phyloP scores from a whole-genome alignment of 1,140 invertebrate species.

The Saccostrea glomerata region DNA sequence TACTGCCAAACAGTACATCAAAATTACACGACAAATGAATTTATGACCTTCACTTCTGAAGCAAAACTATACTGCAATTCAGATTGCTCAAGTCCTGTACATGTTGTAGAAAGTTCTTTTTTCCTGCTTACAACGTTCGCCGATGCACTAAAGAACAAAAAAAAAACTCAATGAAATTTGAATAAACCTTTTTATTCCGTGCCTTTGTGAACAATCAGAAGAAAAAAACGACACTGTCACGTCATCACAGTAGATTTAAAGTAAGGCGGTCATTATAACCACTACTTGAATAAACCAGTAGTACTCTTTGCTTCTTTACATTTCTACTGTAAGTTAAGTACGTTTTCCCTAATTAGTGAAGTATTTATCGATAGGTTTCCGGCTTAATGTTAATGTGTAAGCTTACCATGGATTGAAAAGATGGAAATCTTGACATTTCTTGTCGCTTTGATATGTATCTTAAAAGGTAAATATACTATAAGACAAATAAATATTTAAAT shows the following conservation, averaged over 20 bases:
- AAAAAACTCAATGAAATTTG: neutral
- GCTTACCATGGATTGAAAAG: neutral
- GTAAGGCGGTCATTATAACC: neutral
- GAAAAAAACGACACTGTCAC: neutral
- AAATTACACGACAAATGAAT: too few species aligned
- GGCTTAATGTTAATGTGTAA: neutral
- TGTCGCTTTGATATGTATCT: neutral
- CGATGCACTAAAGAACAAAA: neutral
- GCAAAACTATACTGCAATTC: too few species aligned
- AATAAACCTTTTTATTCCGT: neutral
- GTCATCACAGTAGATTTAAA: neutral
- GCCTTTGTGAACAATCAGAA: neutral
- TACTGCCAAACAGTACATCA: too few species aligned
- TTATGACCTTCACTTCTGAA: too few species aligned
- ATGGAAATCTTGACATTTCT: constrained; percentile 24
- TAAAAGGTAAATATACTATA: neutral
- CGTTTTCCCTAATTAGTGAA: constrained; percentile 9
- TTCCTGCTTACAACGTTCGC: too few species aligned
- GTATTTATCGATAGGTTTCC: constrained; percentile 10
- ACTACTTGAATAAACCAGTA: neutral
- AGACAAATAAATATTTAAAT: neutral
- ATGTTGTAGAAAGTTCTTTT: too few species aligned
- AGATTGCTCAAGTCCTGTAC: too few species aligned
- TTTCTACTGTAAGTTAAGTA: neutral
- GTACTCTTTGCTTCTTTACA: neutral